A percentile compares a stretch with the other conserved stretches of the same genome.
Evolutionary conservation across 2,797 vertebrate genomes (phyloP).

Genomic region (Parotocinclus haroldoi): DNA sequence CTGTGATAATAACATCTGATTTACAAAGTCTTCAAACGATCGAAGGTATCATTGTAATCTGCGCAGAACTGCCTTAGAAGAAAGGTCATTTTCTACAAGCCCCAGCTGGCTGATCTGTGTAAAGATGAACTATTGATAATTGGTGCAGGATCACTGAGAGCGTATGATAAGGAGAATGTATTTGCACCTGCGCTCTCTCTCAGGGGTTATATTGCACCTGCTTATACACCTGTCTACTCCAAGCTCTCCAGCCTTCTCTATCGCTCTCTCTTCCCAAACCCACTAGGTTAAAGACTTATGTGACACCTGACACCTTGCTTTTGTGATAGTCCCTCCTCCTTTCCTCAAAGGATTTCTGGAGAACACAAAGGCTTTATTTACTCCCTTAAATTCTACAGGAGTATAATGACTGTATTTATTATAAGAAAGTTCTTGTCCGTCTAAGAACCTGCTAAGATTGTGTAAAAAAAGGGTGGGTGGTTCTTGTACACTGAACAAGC

Average conservation of each 20-base stretch:
- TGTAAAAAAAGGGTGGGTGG: neutral
- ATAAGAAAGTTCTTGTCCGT: neutral
- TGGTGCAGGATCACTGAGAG: conserved; percentile 20
- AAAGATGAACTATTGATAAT: conserved; percentile 37
- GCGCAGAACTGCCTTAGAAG: neutral
- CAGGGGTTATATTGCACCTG: conserved; percentile 37
- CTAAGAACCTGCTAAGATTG: neutral
- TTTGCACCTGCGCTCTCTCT: conserved; percentile 45
- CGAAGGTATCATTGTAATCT: neutral
- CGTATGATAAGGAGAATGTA: conserved; percentile 20
- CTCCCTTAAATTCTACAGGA: neutral
- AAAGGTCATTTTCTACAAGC: conserved; percentile 14
- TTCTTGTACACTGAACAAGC: neutral
- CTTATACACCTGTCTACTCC: conserved; percentile 45
- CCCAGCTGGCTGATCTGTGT: conserved; percentile 15
- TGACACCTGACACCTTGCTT: conserved; percentile 42
- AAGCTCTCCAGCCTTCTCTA: conserved; percentile 1
- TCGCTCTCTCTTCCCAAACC: neutral
- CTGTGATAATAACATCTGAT: neutral
- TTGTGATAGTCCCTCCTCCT: conserved; percentile 13
- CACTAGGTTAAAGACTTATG: conserved; percentile 27
- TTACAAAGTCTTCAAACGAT: neutral
- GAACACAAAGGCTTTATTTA: conserved; percentile 26
- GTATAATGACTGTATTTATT: conserved; percentile 1
- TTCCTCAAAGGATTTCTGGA: conserved; percentile 2